Evolutionary conservation across 2,888 invertebrate genomes (phyloP).

Genomic region (Lasioglossum pauxillum): DNA sequence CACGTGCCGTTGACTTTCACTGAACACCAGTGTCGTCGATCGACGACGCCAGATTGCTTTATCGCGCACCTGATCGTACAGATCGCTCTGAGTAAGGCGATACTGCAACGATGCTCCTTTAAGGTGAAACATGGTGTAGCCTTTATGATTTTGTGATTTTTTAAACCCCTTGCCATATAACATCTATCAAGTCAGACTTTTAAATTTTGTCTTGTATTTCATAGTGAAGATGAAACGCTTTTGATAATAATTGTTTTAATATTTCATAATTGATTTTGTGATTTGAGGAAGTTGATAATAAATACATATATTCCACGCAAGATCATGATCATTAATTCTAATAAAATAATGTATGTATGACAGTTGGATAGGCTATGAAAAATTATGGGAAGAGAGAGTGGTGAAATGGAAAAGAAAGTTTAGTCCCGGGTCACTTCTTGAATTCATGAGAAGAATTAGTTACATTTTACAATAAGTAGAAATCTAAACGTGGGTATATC

Average conservation of each 20-base stretch:
- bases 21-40: neutral
- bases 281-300: neutral
- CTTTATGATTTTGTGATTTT: neutral
- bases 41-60: neutral
- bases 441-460: neutral
- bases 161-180: neutral
- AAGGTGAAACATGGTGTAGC: neutral
- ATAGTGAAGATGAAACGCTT: too few relatives aligned
- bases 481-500: neutral
- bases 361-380: neutral
- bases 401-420: constrained; percentile 6
- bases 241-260: neutral
- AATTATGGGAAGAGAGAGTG: neutral
- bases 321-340: neutral
- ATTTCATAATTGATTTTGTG: neutral
- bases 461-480: neutral
- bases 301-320: neutral
- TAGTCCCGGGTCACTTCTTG: neutral
- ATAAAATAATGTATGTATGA: neutral
- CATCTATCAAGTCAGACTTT: neutral
- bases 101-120: neutral
- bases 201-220: neutral
- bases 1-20: constrained; percentile 4
- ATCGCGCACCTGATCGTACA: neutral
- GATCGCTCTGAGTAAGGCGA: neutral